Evolutionary conservation across 1,140 invertebrate genomes (phyloP).

Genomic region (Drosophila sucinea): DNA sequence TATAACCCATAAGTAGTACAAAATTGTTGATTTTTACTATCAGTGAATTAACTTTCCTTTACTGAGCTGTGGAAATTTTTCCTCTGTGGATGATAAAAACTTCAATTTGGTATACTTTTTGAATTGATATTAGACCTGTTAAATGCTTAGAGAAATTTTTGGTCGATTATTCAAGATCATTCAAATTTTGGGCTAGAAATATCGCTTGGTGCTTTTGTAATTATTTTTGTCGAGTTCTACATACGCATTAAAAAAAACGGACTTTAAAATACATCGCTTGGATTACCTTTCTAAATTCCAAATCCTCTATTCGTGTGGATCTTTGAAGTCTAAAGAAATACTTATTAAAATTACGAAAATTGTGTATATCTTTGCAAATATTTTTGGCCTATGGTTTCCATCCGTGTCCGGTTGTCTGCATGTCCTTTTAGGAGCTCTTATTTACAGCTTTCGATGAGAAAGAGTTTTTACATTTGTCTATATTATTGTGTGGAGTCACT

Average conservation of each 20-base stretch:
- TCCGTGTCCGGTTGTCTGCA: too few species aligned
- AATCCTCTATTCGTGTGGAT: not conserved
- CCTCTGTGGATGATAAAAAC: too few species aligned
- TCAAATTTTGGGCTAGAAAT: not conserved
- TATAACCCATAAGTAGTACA: conserved; percentile 53
- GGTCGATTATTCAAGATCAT: not conserved
- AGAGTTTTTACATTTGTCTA: too few species aligned
- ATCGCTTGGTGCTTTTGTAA: not conserved
- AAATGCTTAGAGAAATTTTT: not conserved
- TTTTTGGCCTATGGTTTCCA: too few species aligned
- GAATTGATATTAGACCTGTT: not conserved
- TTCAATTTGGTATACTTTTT: not conserved
- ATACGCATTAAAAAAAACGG: not conserved
- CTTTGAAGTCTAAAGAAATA: too few species aligned
- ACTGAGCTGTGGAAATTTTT: not conserved
- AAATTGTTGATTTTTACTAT: not conserved
- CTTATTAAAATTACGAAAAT: too few species aligned
- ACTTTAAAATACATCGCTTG: not conserved
- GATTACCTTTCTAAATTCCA: too few species aligned
- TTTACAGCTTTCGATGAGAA: too few species aligned
- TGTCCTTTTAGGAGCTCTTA: too few species aligned
- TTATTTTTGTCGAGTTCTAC: not conserved
- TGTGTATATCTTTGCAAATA: too few species aligned
- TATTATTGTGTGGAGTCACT: too few species aligned
- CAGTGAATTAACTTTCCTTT: conserved; percentile 3